These are phyloP conservation scores for Kryptolebias marmoratus DNA, from an alignment of 2,113 vertebrate genomes.

Conservation along the genomic window DNA sequence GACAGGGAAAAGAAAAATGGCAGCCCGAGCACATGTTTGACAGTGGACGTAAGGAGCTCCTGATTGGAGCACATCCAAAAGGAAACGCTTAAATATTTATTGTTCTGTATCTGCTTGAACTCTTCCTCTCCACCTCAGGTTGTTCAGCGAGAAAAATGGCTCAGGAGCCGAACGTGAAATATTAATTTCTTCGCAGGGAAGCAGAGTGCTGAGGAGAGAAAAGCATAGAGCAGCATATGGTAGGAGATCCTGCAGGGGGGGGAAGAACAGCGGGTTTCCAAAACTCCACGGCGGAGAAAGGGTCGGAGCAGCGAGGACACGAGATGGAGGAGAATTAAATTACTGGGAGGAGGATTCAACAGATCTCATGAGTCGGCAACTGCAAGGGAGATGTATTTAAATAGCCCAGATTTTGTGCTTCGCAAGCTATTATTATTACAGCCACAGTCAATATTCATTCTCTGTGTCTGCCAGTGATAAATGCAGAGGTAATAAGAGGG, in stretches of 20 bases:
- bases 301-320: slow-evolving; percentile 19
- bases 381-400: slow-evolving; percentile 55
- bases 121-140: slow-evolving; percentile 41
- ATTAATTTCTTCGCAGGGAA: slow-evolving; percentile 59
- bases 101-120: slow-evolving; percentile 60
- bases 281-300: slow-evolving; percentile 16
- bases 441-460: slow-evolving; percentile 54
- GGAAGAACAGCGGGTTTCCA: slow-evolving; percentile 13
- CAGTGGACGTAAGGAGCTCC: slow-evolving; percentile 62
- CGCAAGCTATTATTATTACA: slow-evolving; percentile 61
- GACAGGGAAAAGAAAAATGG: slow-evolving; percentile 39
- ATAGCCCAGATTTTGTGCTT: slow-evolving; percentile 60
- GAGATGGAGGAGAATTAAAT: slow-evolving; percentile 54
- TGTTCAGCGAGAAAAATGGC: slow-evolving; percentile 62
- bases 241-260: slow-evolving; percentile 41
- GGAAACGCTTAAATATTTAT: slow-evolving; percentile 72
- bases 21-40: slow-evolving; percentile 43
- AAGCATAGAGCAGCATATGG: slow-evolving; percentile 41
- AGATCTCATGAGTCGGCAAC: slow-evolving; percentile 59
- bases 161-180: slow-evolving; percentile 55
- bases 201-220: slow-evolving; percentile 25
- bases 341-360: slow-evolving; percentile 49
- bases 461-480: slow-evolving; percentile 44
- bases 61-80: slow-evolving; percentile 56
- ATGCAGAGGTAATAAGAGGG: slow-evolving; percentile 42